phyloP scores from a whole-genome alignment of 2,888 invertebrate genomes.

The Isotomurus palustris region DNA sequence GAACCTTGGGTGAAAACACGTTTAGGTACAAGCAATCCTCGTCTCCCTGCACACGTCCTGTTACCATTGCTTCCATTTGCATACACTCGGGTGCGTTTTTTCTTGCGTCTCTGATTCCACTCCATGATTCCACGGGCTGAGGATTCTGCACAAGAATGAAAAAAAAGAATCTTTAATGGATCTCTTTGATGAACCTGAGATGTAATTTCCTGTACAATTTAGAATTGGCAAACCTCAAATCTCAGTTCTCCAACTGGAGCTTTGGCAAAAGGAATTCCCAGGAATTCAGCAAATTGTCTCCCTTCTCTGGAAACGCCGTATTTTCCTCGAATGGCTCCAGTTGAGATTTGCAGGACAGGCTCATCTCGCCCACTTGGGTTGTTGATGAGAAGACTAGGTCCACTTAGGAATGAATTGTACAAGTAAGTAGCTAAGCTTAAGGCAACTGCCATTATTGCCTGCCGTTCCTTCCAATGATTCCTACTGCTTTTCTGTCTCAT shows the following conservation, averaged over 20 bases:
- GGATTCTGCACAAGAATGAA: slow-evolving; percentile 23
- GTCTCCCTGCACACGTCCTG: slow-evolving; percentile 15
- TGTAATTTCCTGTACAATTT: background rate
- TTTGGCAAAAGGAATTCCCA: slow-evolving; percentile 22
- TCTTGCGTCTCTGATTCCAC: slow-evolving; percentile 29
- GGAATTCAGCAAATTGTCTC: slow-evolving; percentile 18
- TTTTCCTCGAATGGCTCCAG: slow-evolving; percentile 17
- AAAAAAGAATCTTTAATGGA: background rate
- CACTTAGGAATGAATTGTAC: slow-evolving; percentile 15
- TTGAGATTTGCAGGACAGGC: slow-evolving; percentile 15
- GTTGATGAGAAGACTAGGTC: background rate
- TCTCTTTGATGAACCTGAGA: background rate
- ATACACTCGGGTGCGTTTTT: slow-evolving; percentile 26
- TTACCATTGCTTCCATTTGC: slow-evolving; percentile 29
- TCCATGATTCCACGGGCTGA: slow-evolving; percentile 26
- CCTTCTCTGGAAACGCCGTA: slow-evolving; percentile 20
- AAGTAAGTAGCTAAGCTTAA: slow-evolving; percentile 22
- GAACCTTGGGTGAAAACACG: slow-evolving; percentile 13
- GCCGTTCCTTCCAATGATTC: background rate
- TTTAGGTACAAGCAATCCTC: slow-evolving; percentile 26
- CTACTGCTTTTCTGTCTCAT: no score
- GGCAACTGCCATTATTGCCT: slow-evolving; percentile 19
- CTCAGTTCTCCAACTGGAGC: slow-evolving; percentile 18
- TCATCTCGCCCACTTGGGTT: no score
- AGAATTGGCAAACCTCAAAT: slow-evolving; percentile 15